phyloP scores from a whole-genome alignment of 2,888 invertebrate species.

The Gasteruption jaculator region DNA sequence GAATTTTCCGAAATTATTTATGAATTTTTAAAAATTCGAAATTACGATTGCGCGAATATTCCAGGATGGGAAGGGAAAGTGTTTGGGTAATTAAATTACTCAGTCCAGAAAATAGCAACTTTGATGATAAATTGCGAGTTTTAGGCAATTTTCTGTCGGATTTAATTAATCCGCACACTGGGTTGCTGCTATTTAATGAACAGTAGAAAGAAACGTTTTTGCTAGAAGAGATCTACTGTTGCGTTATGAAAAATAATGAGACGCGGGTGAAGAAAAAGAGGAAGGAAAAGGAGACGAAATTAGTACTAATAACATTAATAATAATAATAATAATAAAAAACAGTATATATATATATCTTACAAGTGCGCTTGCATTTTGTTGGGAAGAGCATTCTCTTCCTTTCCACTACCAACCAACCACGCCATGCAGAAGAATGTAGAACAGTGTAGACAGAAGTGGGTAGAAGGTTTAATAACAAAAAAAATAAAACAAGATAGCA shows the following conservation, averaged over 20 bases:
- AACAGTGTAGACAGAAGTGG: slow-evolving; percentile 52
- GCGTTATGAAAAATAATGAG: not conserved
- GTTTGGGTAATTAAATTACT: too few species aligned
- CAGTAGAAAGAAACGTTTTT: not conserved
- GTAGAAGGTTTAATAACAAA: slow-evolving; percentile 51
- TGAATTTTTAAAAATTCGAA: too few species aligned
- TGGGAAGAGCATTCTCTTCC: slow-evolving; percentile 65
- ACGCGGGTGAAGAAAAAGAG: not conserved
- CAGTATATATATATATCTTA: too few species aligned
- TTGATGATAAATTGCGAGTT: too few species aligned
- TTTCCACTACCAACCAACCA: slow-evolving; percentile 59
- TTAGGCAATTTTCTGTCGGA: too few species aligned
- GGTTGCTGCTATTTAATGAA: too few species aligned
- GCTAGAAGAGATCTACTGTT: not conserved
- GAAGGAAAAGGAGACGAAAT: too few species aligned
- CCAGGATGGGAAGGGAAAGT: too few species aligned
- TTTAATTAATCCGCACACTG: too few species aligned
- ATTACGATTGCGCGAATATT: too few species aligned
- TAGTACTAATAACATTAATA: slow-evolving; percentile 19
- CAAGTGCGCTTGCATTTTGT: slow-evolving; percentile 65
- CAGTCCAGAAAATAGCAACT: too few species aligned
- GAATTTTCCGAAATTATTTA: too few species aligned
- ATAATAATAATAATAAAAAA: slow-evolving; percentile 49
- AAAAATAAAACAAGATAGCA: slow-evolving; percentile 51
- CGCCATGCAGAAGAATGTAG: slow-evolving; percentile 61